Evolutionary conservation across 2,888 invertebrate species (phyloP), one percentile per base, ranked within the genome.

Genomic region (Seira ritae): DNA sequence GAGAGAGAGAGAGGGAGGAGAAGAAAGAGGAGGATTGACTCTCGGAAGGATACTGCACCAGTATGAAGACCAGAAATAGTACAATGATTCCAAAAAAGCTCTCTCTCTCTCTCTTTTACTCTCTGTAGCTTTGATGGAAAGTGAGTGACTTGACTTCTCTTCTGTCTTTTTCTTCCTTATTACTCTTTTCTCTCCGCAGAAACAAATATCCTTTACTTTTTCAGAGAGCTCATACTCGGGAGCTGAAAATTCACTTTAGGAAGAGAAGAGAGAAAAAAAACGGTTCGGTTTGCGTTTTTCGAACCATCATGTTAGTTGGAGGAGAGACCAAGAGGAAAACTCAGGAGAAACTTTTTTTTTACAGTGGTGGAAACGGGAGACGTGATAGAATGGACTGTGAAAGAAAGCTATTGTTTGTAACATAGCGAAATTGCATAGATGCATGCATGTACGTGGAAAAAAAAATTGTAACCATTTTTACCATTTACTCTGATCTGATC

Each of bases 71-170:
- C 55, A 55, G 55, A 55, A 55, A 55, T 55, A 55, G 55, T 55
- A 55, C 55, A 55, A 55, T 55, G 55, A 55, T 55, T 55, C 55
- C 55, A 55, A 55, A 55, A 55, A 31, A 55, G 55, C 55, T 55
- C 31, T 31, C 31, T 31, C 31, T 31, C 31, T 31, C 31, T 31
- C 55, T 55, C 55, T 55, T 55, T 55, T 15, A 17, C 3, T 8
- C 55, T 55, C 55, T 55, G 55, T 55, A 55, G 55, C 55, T 55
- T 55, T 55, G 73, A 80, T 69, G 74, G 66, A 60, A 71, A 79
- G 62, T 73, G 60, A 62, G 15, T 65, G 65, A 65, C 60, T 71
- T 15, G 55, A 71, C 55, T 77, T 50, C 46, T 76, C 22, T 23
- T 37, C 23, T 67, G 50, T 76, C 65, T 68, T 19, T 8, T 50